Evolutionary conservation across 2,797 vertebrate species (phyloP).

Genomic region (Falco concolor): DNA sequence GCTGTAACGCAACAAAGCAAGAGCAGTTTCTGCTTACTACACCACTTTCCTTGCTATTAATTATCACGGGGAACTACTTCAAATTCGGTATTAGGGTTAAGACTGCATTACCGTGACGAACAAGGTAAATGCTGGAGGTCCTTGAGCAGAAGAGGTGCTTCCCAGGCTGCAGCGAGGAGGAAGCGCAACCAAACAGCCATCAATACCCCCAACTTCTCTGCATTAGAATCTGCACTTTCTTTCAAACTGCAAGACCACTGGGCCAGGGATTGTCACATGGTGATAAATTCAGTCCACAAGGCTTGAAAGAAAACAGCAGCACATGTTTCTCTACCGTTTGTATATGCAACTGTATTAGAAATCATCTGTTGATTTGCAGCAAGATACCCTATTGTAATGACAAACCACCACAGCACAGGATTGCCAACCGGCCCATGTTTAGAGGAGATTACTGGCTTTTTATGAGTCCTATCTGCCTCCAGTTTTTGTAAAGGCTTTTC

Average conservation of each 20-base stretch:
- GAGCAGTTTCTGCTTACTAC: neutral
- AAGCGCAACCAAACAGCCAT: neutral
- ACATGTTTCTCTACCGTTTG: neutral
- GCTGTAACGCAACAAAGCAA: neutral
- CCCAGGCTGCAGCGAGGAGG: rapidly evolving
- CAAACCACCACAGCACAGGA: neutral
- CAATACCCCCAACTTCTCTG: neutral
- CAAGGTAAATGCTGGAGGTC: neutral
- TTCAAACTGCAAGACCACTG: neutral
- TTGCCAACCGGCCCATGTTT: neutral
- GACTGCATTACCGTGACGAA: neutral
- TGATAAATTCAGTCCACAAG: neutral
- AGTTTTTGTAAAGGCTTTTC: conserved; percentile 7
- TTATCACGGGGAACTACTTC: neutral
- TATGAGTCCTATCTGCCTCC: neutral
- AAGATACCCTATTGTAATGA: neutral
- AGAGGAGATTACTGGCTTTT: conserved; percentile 1
- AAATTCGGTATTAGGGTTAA: neutral
- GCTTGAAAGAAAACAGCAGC: neutral
- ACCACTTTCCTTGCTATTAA: neutral
- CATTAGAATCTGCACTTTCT: neutral
- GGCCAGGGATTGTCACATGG: neutral
- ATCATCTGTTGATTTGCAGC: neutral
- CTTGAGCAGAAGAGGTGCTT: neutral
- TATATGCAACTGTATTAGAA: neutral